Conservation (phyloP, 2,888 invertebrate genomes). For the Callyntrura guangdongensis region DNA sequence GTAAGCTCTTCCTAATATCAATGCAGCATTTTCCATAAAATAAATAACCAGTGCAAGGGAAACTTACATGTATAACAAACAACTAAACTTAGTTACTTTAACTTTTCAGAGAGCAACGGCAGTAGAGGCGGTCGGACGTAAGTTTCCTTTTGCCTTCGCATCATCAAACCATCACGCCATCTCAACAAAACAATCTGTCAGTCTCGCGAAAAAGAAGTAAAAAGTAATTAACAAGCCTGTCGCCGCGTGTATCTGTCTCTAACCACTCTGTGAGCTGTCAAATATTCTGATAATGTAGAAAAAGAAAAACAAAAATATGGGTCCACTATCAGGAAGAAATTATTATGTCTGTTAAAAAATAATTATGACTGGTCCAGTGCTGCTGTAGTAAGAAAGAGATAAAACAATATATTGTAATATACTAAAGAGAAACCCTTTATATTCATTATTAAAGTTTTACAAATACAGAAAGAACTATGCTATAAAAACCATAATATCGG, state of each 20-base stretch:
- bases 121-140: constrained; percentile 70
- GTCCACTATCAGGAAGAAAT: constrained; percentile 77
- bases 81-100: not conserved
- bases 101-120: constrained; percentile 76
- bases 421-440: constrained; percentile 64
- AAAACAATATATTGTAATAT: constrained; percentile 54
- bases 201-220: constrained; percentile 44
- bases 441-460: constrained; percentile 67
- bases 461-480: constrained; percentile 66
- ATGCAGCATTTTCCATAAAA: too few species aligned
- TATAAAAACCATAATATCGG: constrained; percentile 15
- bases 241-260: constrained; percentile 64
- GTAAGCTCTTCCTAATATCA: constrained; percentile 59
- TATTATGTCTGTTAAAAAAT: constrained; percentile 73
- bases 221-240: constrained; percentile 58
- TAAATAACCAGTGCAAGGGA: too few species aligned
- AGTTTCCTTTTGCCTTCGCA: constrained; percentile 61
- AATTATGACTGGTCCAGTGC: constrained; percentile 77
- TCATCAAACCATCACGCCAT: constrained; percentile 70
- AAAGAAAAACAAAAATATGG: constrained; percentile 73
- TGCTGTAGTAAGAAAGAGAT: constrained; percentile 69
- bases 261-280: constrained; percentile 75
- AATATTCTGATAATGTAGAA: constrained; percentile 63
- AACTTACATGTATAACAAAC: too few species aligned
- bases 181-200: constrained; percentile 69